Evolutionary conservation across 2,888 invertebrate genomes (phyloP), one percentile per base, ranked within the genome.

Genomic region (Azorinus chamasolen): DNA sequence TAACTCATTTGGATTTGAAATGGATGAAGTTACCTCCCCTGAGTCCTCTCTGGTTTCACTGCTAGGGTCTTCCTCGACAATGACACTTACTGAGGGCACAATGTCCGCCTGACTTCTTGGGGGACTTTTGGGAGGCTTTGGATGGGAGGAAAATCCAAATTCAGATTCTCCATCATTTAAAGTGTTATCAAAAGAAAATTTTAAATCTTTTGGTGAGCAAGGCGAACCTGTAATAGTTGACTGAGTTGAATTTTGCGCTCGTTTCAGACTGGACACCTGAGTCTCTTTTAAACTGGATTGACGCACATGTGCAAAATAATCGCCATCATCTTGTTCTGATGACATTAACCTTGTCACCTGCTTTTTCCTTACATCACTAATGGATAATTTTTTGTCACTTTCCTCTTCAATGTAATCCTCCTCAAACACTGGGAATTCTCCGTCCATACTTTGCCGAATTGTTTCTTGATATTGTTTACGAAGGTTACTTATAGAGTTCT

Each of bases 251-350:
- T 72, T 54, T 27, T 79, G 79, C 55, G 74, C 64, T 41, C n/a
- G 48, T 18, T 65, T 64, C 32, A 32, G 32, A 32, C 32, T 10
- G 32, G 32, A 4, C 20, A 64, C 39, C 25, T 43, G 32, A 4
- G 54, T 39, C 48, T 69, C 55, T n/a, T 41, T 48, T 24, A 53
- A 37, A 50, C 41, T 58, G 14, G 48, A 32, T 10, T 27, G 54
- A 24, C 53, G 27, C 14, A 63, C 41, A 16, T 72, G 54, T 61
- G 84, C 77, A 25, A 68, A 64, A 71, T 88, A 87, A 22, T 87
- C 87, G 5, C 83, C 87, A 57, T 85, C 86, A 51, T 82, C 79
- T n/a, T 81, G 74, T 25, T 70, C 39, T 10, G 69, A 73, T 1
- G 70, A 50, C 81, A 82, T 79, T 18, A 85, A 62, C 14, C 78